Base-by-base conservation (phyloP, 1,140 invertebrate genomes). In the Calliphora vicina region DNA sequence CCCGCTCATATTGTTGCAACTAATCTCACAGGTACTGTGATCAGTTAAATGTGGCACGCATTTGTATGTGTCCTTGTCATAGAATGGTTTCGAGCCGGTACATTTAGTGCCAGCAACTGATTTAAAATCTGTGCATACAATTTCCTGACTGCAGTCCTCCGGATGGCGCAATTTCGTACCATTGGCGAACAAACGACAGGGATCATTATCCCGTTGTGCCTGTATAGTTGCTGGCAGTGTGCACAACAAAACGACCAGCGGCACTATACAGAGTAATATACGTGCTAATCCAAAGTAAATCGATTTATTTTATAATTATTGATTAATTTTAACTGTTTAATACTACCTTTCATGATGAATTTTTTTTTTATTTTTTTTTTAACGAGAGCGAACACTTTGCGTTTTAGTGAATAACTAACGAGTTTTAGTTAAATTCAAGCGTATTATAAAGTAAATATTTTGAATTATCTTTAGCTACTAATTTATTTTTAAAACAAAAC, bases 171-270 rank as follows among this genome's bases (percentile, higher is more conserved):
- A n/a, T 4, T 73, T 73, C 0, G 87, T 86, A 23, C 80, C 73
- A 74, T 87, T 83, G 15, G 83, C 23, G 26, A 89, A 87, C 0
- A 88, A 81, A 0, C 85, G 86, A 23, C 88, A 89, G 27, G 88
- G 74, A 2, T 89, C 88, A 43, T 85, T 43, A 0, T 43, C 17
- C 12, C 35, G 74, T 43, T 78, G 73, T 6, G 29, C 73, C 29
- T n/a, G 10, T 20, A 76, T 20, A 27, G 12, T 50, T 50, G 27
- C 23, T 1, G 27, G 13, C 27, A 74, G 27, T 27, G 35, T 74
- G 1, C 4, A 74, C 72, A 10, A 17, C 17, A 74, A 4, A 5
- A 23, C 17, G 5, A 4, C 61, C 61, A 71, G 0, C 6, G 17
- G 23, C 35, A 5, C 35, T 5, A 2, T 0, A 35, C 35, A 35